These are phyloP conservation scores for Phaenicophaeus curvirostris DNA, from an alignment of 2,797 vertebrate genomes.

Conservation along the genomic window DNA sequence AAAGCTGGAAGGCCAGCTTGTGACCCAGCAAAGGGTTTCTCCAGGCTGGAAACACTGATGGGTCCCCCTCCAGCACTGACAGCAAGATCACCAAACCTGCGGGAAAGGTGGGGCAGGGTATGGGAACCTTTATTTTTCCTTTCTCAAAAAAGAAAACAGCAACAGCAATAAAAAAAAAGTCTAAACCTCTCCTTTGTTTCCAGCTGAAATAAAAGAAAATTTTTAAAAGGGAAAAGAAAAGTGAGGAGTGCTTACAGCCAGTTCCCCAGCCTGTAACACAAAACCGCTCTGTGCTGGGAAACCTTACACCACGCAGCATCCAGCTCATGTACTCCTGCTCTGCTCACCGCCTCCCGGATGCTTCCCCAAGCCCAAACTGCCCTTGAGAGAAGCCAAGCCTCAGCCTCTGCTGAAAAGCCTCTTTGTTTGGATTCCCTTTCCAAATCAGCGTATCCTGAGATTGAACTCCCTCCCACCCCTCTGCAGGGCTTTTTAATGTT, in stretches of 20 bases:
- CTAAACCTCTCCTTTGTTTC: slow-evolving; percentile 1
- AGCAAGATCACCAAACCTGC: not conserved
- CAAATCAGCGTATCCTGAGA: slow-evolving; percentile 78
- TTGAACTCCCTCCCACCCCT: slow-evolving; percentile 78
- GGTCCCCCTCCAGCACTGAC: not conserved
- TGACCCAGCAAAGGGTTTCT: not conserved
- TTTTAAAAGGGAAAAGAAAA: not conserved
- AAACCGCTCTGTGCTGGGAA: slow-evolving; percentile 66
- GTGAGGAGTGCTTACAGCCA: slow-evolving; percentile 42
- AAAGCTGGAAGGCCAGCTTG: not conserved
- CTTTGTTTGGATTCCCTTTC: slow-evolving; percentile 81
- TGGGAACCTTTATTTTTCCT: not conserved
- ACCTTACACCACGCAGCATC: slow-evolving; percentile 63
- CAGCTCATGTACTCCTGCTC: slow-evolving; percentile 67
- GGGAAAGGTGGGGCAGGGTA: not conserved
- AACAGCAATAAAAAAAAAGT: not conserved
- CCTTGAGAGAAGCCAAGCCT: slow-evolving; percentile 77
- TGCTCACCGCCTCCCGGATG: slow-evolving; percentile 64
- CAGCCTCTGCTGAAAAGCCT: slow-evolving; percentile 79
- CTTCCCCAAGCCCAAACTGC: slow-evolving; percentile 74
- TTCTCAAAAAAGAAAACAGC: not conserved
- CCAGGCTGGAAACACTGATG: accelerated
- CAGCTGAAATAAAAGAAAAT: not conserved
- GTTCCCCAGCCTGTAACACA: slow-evolving; percentile 66
- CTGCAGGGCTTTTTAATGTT: slow-evolving; percentile 70